phyloP scores from a whole-genome alignment of 2,888 invertebrate genomes.

The Phrixothrix hirtus region DNA sequence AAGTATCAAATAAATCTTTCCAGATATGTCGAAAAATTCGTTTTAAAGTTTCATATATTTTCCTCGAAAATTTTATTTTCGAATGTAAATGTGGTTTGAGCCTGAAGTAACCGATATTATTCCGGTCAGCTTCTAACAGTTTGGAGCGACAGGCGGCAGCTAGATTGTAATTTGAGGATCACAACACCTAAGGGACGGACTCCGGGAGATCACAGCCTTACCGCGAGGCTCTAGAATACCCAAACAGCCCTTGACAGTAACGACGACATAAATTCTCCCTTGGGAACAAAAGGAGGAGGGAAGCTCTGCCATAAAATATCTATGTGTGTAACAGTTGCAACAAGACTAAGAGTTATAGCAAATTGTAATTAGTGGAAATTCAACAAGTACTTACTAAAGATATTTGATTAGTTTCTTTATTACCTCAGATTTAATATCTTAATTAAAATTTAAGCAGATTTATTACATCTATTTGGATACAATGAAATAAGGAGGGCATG shows the following conservation, averaged over 20 bases:
- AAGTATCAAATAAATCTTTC: too few species aligned
- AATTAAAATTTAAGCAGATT: too few species aligned
- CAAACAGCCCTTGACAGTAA: constrained; percentile 56
- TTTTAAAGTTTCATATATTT: constrained; percentile 9
- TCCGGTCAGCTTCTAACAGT: constrained; percentile 50
- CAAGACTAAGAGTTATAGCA: constrained; percentile 1
- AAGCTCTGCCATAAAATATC: constrained; percentile 27
- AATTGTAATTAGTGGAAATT: constrained; percentile 7
- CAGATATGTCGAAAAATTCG: too few species aligned
- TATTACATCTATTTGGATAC: too few species aligned
- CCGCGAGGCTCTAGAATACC: constrained; percentile 44
- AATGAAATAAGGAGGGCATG: too few species aligned
- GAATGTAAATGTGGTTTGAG: constrained; percentile 10
- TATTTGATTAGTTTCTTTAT: too few species aligned
- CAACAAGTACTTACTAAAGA: too few species aligned
- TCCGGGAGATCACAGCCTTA: constrained; percentile 40
- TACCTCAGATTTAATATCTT: too few species aligned
- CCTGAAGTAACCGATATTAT: constrained; percentile 43
- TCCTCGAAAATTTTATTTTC: constrained; percentile 15
- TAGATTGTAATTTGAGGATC: constrained; percentile 56
- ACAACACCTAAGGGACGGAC: constrained; percentile 54
- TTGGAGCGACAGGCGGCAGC: constrained; percentile 50
- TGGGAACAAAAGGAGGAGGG: constrained; percentile 37
- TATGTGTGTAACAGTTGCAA: constrained; percentile 17
- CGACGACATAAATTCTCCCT: constrained; percentile 56